Conservation (phyloP, 2,888 invertebrate genomes). For the Apamea monoglypha region DNA sequence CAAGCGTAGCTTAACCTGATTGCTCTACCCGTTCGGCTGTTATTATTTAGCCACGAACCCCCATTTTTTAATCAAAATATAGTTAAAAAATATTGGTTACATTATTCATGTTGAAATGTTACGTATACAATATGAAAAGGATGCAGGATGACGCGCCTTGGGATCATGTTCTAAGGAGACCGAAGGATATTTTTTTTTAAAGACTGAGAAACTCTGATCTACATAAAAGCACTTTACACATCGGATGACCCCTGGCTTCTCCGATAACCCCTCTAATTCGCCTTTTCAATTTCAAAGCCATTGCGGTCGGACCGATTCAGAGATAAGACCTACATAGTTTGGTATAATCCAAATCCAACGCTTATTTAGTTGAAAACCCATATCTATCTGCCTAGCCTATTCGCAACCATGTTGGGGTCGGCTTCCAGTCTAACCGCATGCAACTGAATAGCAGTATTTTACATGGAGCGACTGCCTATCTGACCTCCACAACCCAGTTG, state of each 20-base stretch:
- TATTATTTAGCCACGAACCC: neutral
- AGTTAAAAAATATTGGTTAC: neutral
- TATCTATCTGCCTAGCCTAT: neutral
- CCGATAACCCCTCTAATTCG: conserved; percentile 47
- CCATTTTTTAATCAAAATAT: neutral
- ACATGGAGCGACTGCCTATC: neutral
- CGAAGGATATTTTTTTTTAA: too few species aligned
- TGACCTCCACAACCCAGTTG: neutral
- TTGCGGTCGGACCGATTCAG: conserved; percentile 28
- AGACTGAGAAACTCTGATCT: conserved; percentile 9
- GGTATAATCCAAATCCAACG: conserved; percentile 38
- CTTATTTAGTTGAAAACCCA: neutral
- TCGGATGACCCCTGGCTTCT: conserved; percentile 15
- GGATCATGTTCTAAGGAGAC: neutral
- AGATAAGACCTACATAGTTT: conserved; percentile 49
- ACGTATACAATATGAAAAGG: neutral
- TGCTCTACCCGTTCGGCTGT: too few species aligned
- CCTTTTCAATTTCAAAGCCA: conserved; percentile 51
- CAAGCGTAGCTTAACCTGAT: too few species aligned
- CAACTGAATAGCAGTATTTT: neutral
- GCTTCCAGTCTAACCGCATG: neutral
- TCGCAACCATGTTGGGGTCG: neutral
- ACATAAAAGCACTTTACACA: conserved; percentile 28
- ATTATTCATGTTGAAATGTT: neutral
- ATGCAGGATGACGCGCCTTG: too few species aligned